These are phyloP conservation scores for Streblospio benedicti DNA, from an alignment of 1,140 invertebrate genomes.

Conservation along the genomic window DNA sequence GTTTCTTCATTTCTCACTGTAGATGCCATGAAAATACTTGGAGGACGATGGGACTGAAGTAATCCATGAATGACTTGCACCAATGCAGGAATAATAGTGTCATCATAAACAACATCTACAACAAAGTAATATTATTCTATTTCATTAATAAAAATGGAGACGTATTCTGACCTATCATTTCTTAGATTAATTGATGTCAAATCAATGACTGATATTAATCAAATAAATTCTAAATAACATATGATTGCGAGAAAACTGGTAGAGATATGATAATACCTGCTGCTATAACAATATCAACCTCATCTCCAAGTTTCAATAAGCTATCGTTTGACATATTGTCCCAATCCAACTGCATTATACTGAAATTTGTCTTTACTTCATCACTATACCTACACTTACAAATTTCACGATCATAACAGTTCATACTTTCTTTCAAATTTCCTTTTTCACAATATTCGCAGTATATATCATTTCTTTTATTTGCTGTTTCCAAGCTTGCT, in stretches of 20 bases:
- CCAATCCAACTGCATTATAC: background rate
- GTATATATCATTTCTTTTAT: background rate
- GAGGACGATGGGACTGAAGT: background rate
- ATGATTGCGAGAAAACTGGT: too few relatives aligned
- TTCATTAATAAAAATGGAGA: too few relatives aligned
- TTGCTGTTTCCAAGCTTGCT: background rate
- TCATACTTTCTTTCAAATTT: background rate
- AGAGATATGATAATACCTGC: too few relatives aligned
- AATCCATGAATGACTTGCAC: background rate
- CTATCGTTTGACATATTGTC: background rate
- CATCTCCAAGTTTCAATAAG: background rate
- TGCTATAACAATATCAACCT: background rate
- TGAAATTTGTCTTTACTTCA: background rate
- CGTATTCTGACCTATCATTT: too few relatives aligned
- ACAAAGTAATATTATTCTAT: background rate
- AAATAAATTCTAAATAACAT: too few relatives aligned
- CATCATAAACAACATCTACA: slow-evolving; percentile 2
- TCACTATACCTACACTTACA: too few relatives aligned
- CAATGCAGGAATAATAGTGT: background rate
- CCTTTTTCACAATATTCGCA: background rate
- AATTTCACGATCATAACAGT: too few relatives aligned
- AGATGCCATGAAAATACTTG: background rate
- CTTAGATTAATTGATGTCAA: too few relatives aligned
- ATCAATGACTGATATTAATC: too few relatives aligned
- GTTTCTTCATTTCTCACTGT: background rate